phyloP scores from a whole-genome alignment of 2,888 invertebrate species.

The Rhodophaea formosa region DNA sequence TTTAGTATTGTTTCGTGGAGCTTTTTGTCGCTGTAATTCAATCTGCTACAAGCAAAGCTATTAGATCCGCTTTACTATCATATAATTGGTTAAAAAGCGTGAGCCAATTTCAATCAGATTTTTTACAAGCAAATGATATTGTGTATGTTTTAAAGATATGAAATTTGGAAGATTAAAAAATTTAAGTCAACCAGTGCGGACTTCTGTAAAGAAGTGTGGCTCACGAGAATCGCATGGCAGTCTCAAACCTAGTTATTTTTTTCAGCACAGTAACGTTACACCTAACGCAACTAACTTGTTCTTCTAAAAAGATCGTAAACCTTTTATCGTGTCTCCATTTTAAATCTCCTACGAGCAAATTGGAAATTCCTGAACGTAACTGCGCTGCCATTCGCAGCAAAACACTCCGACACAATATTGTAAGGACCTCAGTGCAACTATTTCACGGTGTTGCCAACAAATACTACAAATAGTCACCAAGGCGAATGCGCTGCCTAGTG shows the following conservation, averaged over 20 bases:
- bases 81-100: conserved; percentile 25
- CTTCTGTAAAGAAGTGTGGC: too few relatives aligned
- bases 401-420: conserved; percentile 49
- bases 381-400: conserved; percentile 47
- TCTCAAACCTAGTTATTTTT: too few relatives aligned
- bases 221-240: too few relatives aligned
- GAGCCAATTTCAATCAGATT: not conserved
- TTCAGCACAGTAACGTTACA: not conserved
- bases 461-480: conserved; percentile 60
- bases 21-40: conserved; percentile 44
- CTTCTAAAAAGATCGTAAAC: conserved; percentile 20
- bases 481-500: conserved; percentile 55
- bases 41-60: conserved; percentile 31
- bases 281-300: conserved; percentile 7
- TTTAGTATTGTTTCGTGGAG: conserved; percentile 42
- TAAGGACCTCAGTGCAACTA: conserved; percentile 53
- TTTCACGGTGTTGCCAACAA: conserved; percentile 59
- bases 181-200: not conserved
- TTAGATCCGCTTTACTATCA: conserved; percentile 29
- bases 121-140: not conserved
- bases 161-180: not conserved
- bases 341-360: conserved; percentile 25
- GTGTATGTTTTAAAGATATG: too few relatives aligned
- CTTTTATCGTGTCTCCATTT: conserved; percentile 23
- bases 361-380: conserved; percentile 34